Evolutionary conservation across 2,888 invertebrate species (phyloP).

Genomic region (Macropis europaea): DNA sequence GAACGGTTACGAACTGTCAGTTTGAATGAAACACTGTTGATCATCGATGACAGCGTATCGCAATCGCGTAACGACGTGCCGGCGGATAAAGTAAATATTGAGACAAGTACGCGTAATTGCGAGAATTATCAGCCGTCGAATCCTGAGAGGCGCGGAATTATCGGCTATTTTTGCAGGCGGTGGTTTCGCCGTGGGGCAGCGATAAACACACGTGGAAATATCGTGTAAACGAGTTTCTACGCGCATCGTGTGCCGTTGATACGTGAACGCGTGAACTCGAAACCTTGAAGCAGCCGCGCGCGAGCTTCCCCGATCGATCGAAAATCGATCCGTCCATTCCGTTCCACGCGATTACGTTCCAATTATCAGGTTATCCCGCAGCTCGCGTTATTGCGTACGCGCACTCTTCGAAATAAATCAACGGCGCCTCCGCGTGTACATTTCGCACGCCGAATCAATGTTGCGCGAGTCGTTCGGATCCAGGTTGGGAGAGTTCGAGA

Average conservation of each 20-base stretch:
- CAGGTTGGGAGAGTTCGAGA: too few relatives aligned
- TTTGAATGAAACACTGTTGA: too few relatives aligned
- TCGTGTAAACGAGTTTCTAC: slow-evolving; percentile 35
- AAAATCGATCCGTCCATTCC: slow-evolving; percentile 60
- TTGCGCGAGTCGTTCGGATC: too few relatives aligned
- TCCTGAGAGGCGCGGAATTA: slow-evolving; percentile 6
- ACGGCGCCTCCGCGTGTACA: too few relatives aligned
- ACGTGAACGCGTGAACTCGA: slow-evolving; percentile 38
- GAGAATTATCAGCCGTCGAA: not conserved
- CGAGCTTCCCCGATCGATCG: slow-evolving; percentile 15
- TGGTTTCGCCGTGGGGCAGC: not conserved
- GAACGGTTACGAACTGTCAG: too few relatives aligned
- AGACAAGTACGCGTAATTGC: not conserved
- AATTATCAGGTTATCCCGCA: too few relatives aligned
- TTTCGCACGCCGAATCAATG: too few relatives aligned
- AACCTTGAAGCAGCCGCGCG: not conserved
- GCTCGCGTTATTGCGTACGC: too few relatives aligned
- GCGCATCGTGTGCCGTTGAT: slow-evolving; percentile 18
- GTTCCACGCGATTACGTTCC: too few relatives aligned
- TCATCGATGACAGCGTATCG: too few relatives aligned
- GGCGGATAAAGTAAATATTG: not conserved
- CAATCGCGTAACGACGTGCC: too few relatives aligned
- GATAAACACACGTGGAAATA: slow-evolving; percentile 38
- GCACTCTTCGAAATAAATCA: too few relatives aligned
- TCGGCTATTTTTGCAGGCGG: slow-evolving; percentile 7